Conservation (phyloP, 2,888 invertebrate genomes). For the Arge pagana region DNA sequence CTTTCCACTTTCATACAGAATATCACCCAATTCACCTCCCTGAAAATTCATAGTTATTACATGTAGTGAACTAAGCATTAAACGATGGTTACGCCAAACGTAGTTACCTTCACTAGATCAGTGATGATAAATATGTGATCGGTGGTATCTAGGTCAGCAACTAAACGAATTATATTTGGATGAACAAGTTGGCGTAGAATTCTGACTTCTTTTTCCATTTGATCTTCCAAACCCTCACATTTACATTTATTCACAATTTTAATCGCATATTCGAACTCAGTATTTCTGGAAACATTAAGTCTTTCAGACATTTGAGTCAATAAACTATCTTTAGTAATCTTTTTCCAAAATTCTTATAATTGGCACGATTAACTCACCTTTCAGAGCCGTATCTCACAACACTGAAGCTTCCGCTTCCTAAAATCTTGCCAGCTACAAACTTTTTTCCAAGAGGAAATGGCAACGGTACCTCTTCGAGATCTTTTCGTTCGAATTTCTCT, state of each 20-base stretch:
- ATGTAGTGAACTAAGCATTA: conserved; percentile 3
- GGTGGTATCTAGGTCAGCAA: conserved; percentile 87
- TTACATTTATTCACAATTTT: conserved; percentile 97
- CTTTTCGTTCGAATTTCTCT: conserved; percentile 62
- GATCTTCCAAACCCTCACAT: conserved; percentile 79
- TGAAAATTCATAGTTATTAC: conserved; percentile 57
- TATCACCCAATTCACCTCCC: conserved; percentile 98
- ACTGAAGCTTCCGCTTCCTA: conserved; percentile 96
- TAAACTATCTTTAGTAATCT: too few species aligned
- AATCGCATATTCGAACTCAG: conserved; percentile 79
- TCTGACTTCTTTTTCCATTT: conserved; percentile 84
- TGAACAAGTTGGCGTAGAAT: conserved; percentile 90
- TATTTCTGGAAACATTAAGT: conserved; percentile 61
- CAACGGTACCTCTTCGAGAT: conserved; percentile 57
- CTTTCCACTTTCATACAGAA: conserved; percentile 89
- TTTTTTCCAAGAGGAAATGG: conserved; percentile 69
- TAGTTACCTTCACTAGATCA: conserved; percentile 87
- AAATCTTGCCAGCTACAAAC: conserved; percentile 79
- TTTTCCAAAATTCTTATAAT: conserved; percentile 13
- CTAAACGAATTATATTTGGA: conserved; percentile 90
- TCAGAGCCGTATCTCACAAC: conserved; percentile 82
- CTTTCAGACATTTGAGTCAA: conserved; percentile 21
- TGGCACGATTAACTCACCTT: conserved; percentile 59
- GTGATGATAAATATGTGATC: conserved; percentile 91
- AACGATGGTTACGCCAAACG: not conserved